Evolutionary conservation across 2,797 vertebrate genomes (phyloP).

Genomic region (Notolabrus celidotus): DNA sequence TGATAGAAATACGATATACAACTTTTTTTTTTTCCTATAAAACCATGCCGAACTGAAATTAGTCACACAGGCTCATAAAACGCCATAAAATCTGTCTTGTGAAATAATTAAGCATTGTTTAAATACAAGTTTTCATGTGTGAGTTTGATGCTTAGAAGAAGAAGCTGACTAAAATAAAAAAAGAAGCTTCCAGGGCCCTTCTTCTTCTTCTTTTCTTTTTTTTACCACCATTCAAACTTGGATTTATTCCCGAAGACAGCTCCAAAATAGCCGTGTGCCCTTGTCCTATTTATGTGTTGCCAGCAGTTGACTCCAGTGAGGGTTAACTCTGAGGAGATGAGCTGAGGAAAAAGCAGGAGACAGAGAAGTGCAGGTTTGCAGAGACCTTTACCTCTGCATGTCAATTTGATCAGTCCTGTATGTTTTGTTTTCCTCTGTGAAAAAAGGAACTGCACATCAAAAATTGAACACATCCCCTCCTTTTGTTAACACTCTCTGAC

Average conservation of each 20-base stretch:
- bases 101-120: neutral
- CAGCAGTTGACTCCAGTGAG: slow-evolving; percentile 33
- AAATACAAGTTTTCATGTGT: neutral
- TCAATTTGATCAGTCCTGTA: slow-evolving; percentile 61
- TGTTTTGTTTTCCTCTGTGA: slow-evolving; percentile 62
- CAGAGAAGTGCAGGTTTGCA: slow-evolving; percentile 29
- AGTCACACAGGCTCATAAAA: neutral
- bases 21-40: neutral
- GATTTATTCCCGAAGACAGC: slow-evolving; percentile 26
- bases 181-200: slow-evolving; percentile 6
- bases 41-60: neutral
- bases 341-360: slow-evolving; percentile 17
- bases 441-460: slow-evolving; percentile 65
- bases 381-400: slow-evolving; percentile 56
- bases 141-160: neutral
- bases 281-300: slow-evolving; percentile 48
- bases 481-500: slow-evolving; percentile 66
- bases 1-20: neutral
- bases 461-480: slow-evolving; percentile 65
- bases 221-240: slow-evolving; percentile 10
- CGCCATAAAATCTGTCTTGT: neutral
- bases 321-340: slow-evolving; percentile 51
- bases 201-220: too few species aligned
- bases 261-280: slow-evolving; percentile 50
- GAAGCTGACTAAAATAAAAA: slow-evolving; percentile 3